These are phyloP conservation scores for Lindbergichthys nudifrons DNA, from an alignment of 2,797 vertebrate species.

Conservation along the genomic window DNA sequence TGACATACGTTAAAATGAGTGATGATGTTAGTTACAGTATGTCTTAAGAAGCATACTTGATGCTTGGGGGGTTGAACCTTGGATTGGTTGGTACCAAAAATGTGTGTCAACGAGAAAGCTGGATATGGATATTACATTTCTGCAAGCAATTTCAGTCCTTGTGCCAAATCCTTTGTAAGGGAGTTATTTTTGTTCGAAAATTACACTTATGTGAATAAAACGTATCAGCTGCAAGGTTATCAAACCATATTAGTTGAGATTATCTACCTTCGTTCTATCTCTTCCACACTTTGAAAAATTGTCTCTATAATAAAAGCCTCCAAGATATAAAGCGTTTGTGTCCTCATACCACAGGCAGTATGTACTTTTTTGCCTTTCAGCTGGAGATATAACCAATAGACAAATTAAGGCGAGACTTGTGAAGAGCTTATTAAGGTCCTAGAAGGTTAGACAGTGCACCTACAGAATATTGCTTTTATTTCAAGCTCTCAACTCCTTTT, in stretches of 20 bases:
- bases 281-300: neutral
- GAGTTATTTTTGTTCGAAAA: neutral
- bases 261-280: neutral
- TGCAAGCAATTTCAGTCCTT: neutral
- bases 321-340: neutral
- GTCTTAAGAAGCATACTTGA: too few relatives aligned
- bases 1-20: too few relatives aligned
- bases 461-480: neutral
- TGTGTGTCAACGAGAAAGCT: neutral
- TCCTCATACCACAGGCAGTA: neutral
- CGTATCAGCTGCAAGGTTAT: neutral
- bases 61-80: too few relatives aligned
- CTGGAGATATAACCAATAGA: neutral
- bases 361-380: neutral
- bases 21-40: too few relatives aligned
- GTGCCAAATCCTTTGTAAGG: neutral
- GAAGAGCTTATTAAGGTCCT: neutral
- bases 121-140: too few relatives aligned
- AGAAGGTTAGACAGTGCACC: neutral
- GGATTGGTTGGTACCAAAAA: neutral
- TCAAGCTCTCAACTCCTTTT: neutral
- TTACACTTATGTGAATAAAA: neutral
- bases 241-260: neutral
- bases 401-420: neutral
- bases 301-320: neutral